Conservation (phyloP, 2,113 vertebrate species). For the Gopherus evgoodei region DNA sequence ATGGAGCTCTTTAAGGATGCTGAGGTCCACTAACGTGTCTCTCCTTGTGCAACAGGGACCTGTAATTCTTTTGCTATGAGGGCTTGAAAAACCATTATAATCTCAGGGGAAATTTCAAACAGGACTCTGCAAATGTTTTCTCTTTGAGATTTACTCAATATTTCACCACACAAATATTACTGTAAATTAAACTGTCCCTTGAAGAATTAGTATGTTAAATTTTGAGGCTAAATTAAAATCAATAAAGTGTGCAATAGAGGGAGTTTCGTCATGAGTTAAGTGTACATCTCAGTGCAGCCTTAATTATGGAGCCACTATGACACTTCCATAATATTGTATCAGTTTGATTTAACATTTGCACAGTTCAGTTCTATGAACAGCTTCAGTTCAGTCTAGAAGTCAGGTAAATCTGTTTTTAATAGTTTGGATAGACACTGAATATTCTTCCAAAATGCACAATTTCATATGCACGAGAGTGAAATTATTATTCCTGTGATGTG, state of each 20-base stretch:
- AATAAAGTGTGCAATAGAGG: rapidly evolving
- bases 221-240: not conserved
- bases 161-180: not conserved
- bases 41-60: not conserved
- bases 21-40: not conserved
- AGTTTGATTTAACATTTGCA: not conserved
- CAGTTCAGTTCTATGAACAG: not conserved
- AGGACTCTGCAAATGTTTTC: not conserved
- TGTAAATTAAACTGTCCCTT: not conserved
- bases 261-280: not conserved
- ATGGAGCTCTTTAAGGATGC: not conserved
- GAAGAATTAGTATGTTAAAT: not conserved
- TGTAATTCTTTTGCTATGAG: not conserved
- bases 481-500: not conserved
- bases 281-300: not conserved
- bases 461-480: rapidly evolving
- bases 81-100: not conserved
- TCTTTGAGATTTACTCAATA: not conserved
- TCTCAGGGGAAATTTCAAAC: not conserved
- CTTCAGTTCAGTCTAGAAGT: rapidly evolving
- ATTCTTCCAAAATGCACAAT: rapidly evolving
- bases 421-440: not conserved
- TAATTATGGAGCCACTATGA: not conserved
- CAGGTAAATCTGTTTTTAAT: not conserved
- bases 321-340: not conserved